phyloP scores from a whole-genome alignment of 2,113 vertebrate genomes.

The Salvator merianae region DNA sequence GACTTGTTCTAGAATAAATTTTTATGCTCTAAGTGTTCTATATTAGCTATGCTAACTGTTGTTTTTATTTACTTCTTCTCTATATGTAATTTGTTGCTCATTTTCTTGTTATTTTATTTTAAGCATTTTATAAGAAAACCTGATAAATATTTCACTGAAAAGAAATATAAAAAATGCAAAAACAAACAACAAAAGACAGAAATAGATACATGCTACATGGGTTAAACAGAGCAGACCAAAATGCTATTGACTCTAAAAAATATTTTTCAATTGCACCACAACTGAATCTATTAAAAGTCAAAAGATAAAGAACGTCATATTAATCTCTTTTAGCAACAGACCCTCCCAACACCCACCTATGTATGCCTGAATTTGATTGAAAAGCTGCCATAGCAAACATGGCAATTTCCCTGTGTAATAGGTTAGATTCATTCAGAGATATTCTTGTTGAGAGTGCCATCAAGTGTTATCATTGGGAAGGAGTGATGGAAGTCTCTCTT shows the following conservation, averaged over 20 bases:
- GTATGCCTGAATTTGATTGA: not conserved
- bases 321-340: not conserved
- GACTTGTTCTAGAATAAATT: too few relatives aligned
- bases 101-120: not conserved
- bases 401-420: not conserved
- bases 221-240: not conserved
- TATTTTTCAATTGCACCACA: not conserved
- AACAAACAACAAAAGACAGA: not conserved
- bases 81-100: not conserved
- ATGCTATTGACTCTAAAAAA: not conserved
- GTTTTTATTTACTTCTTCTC: not conserved
- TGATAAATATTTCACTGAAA: not conserved
- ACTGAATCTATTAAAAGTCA: not conserved
- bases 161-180: not conserved
- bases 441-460: constrained; percentile 34
- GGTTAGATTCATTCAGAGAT: constrained; percentile 10
- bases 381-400: not conserved
- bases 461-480: constrained; percentile 30
- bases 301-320: not conserved
- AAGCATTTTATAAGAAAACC: not conserved
- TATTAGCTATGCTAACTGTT: not conserved
- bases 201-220: not conserved
- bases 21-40: too few relatives aligned
- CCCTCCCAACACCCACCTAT: not conserved
- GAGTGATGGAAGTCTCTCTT: not conserved